These are phyloP conservation scores for Dinothrombium tinctorium DNA, from an alignment of 1,140 invertebrate species.

Conservation along the genomic window DNA sequence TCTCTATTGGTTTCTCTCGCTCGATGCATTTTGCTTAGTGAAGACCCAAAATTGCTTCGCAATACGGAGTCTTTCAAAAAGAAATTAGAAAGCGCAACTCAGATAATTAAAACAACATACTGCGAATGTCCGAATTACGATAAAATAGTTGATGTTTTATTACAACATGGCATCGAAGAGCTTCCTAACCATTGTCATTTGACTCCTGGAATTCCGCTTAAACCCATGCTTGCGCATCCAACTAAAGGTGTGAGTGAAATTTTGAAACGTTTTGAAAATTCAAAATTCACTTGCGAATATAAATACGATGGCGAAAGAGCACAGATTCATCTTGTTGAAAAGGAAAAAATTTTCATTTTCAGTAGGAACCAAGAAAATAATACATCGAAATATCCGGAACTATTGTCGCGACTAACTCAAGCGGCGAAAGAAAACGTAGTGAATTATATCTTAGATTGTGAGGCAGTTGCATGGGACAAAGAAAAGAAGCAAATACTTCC, in stretches of 20 bases:
- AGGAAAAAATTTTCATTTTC: slow-evolving; percentile 53
- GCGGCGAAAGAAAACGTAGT: slow-evolving; percentile 31
- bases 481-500: slow-evolving; percentile 75
- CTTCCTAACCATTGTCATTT: slow-evolving; percentile 62
- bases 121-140: slow-evolving; percentile 94
- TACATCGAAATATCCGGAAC: slow-evolving; percentile 91
- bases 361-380: slow-evolving; percentile 97
- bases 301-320: slow-evolving; percentile 99
- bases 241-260: slow-evolving; percentile 73
- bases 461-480: slow-evolving; percentile 88
- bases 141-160: slow-evolving; percentile 48
- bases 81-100: slow-evolving; percentile 43
- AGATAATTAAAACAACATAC: slow-evolving; percentile 74
- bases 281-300: slow-evolving; percentile 93
- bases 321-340: slow-evolving; percentile 54
- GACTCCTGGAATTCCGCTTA: slow-evolving; percentile 75
- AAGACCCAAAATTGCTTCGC: slow-evolving; percentile 13
- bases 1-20: slow-evolving; percentile 70
- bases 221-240: slow-evolving; percentile 97
- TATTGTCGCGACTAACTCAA: slow-evolving; percentile 43
- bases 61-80: slow-evolving; percentile 48
- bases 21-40: slow-evolving; percentile 40
- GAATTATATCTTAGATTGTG: slow-evolving; percentile 81
- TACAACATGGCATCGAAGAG: slow-evolving; percentile 50
- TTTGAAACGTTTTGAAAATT: slow-evolving; percentile 61